Percentiles rank a stretch among this genome's conserved stretches.
These are phyloP conservation scores for Epiblema foenella DNA, from an alignment of 2,888 invertebrate genomes.

Conservation along the genomic window DNA sequence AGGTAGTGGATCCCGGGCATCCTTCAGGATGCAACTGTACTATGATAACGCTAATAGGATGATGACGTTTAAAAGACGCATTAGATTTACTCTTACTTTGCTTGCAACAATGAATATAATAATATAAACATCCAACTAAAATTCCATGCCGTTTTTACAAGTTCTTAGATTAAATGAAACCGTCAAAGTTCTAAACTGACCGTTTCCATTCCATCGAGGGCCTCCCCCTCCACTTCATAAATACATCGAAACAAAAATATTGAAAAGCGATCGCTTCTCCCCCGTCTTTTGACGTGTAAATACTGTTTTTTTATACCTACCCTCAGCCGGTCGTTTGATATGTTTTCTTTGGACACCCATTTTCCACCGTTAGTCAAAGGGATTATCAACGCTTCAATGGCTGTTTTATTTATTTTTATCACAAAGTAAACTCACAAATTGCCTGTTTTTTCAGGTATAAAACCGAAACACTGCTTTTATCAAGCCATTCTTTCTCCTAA, in stretches of 20 bases:
- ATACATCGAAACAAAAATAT: slow-evolving; percentile 35
- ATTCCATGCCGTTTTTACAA: not conserved
- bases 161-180: not conserved
- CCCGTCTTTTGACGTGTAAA: slow-evolving; percentile 62
- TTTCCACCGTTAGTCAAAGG: slow-evolving; percentile 51
- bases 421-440: slow-evolving; percentile 43
- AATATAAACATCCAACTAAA: no score
- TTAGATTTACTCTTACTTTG: no score
- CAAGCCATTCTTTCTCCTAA: slow-evolving; percentile 70
- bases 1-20: no score
- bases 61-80: no score
- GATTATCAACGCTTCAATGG: slow-evolving; percentile 47
- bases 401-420: slow-evolving; percentile 51
- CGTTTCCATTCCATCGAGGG: slow-evolving; percentile 2
- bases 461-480: slow-evolving; percentile 58
- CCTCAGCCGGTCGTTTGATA: slow-evolving; percentile 46
- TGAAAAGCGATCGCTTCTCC: slow-evolving; percentile 44
- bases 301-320: slow-evolving; percentile 57
- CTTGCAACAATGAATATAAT: no score
- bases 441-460: slow-evolving; percentile 35
- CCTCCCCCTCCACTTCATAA: slow-evolving; percentile 34
- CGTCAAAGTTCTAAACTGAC: slow-evolving; percentile 14
- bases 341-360: slow-evolving; percentile 50
- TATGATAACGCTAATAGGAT: no score
- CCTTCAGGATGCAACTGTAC: no score